These are phyloP conservation scores for Halcyon badia DNA, from an alignment of 2,797 vertebrate species.

Conservation along the genomic window DNA sequence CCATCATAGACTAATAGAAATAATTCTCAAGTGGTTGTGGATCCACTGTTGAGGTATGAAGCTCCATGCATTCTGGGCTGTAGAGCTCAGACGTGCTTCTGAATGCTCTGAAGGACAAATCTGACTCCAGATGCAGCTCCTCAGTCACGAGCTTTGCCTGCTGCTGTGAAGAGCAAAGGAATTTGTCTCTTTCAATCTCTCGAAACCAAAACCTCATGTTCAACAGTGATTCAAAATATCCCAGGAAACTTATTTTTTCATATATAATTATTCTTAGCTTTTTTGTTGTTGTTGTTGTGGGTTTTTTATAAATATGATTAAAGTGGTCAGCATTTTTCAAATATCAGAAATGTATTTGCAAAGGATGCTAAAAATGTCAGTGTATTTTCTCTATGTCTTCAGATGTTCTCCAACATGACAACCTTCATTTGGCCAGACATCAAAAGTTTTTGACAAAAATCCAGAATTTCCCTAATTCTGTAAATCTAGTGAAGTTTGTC, in stretches of 20 bases:
- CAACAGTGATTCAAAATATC: not conserved
- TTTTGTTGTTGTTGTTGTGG: no score
- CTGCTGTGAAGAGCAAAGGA: not conserved
- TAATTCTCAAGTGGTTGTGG: not conserved
- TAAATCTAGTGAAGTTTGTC: not conserved
- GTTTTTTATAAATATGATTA: not conserved
- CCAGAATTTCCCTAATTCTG: not conserved
- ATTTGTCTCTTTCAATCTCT: not conserved
- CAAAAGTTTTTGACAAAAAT: not conserved
- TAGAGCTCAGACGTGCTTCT: not conserved
- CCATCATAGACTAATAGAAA: not conserved
- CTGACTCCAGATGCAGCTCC: not conserved
- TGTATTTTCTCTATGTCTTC: not conserved
- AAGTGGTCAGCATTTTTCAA: not conserved
- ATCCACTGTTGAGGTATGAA: not conserved
- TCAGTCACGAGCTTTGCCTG: not conserved
- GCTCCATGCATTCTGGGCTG: not conserved
- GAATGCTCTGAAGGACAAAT: not conserved
- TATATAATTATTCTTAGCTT: not conserved
- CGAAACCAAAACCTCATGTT: not conserved
- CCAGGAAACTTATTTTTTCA: not conserved
- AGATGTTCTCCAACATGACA: not conserved
- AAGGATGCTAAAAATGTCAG: not conserved
- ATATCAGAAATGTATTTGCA: not conserved
- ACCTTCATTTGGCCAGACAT: not conserved